phyloP scores from a whole-genome alignment of 2,888 invertebrate genomes.

The Pristionchus japonicus region DNA sequence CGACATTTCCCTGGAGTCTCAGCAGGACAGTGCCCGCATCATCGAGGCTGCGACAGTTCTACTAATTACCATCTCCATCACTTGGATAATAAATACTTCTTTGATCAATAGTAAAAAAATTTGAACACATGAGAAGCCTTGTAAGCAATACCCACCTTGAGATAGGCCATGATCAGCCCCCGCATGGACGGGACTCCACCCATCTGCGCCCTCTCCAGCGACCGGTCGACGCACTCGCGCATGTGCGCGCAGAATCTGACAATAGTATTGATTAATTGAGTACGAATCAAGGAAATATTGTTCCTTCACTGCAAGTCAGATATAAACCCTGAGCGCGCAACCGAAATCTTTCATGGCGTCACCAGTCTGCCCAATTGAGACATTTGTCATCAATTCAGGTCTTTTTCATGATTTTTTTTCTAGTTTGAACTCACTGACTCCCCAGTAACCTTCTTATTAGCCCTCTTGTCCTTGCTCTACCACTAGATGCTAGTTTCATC shows the following conservation, averaged over 20 bases:
- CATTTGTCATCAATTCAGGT: too few species aligned
- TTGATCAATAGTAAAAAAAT: neutral
- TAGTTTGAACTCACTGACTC: neutral
- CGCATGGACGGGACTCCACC: slow-evolving; percentile 72
- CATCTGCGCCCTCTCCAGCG: slow-evolving; percentile 64
- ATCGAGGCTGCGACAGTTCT: neutral
- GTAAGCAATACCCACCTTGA: slow-evolving; percentile 60
- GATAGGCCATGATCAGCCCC: slow-evolving; percentile 67
- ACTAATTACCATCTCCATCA: neutral
- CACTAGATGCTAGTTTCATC: neutral
- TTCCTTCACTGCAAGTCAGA: too few species aligned
- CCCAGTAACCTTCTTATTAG: too few species aligned
- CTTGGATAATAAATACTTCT: too few species aligned
- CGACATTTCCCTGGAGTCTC: too few species aligned
- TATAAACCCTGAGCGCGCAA: too few species aligned
- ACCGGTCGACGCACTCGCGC: slow-evolving; percentile 66
- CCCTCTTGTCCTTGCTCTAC: too few species aligned
- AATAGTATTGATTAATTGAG: neutral
- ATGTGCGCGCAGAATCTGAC: slow-evolving; percentile 62
- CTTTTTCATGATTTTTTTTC: neutral
- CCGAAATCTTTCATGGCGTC: too few species aligned
- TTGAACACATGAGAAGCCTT: neutral
- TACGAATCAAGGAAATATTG: too few species aligned
- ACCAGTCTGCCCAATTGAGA: too few species aligned
- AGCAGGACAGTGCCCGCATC: neutral